Conservation (phyloP, 2,888 invertebrate species). For the Spisula solida region DNA sequence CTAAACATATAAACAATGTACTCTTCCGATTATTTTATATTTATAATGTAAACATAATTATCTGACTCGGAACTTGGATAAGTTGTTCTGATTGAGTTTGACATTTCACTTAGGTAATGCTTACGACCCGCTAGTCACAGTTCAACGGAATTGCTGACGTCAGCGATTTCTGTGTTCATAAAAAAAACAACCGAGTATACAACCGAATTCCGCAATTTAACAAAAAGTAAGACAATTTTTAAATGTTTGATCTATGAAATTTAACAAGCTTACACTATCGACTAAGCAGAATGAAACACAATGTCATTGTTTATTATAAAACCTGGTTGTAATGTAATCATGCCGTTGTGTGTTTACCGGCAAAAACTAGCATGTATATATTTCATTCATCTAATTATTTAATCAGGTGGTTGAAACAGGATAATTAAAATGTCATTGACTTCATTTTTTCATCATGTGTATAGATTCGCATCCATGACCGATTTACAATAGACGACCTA, state of each 20-base stretch:
- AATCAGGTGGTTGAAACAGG: not conserved
- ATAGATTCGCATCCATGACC: not conserved
- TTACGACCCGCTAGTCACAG: not conserved
- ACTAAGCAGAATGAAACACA: not conserved
- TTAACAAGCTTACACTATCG: not conserved
- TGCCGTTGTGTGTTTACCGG: not conserved
- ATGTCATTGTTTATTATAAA: not conserved
- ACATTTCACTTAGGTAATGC: not conserved
- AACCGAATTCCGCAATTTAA: not conserved
- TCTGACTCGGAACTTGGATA: too few relatives aligned
- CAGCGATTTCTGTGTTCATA: not conserved
- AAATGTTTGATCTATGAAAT: not conserved
- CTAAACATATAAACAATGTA: too few relatives aligned
- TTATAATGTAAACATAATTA: too few relatives aligned
- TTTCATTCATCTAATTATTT: not conserved
- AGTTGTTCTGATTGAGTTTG: not conserved
- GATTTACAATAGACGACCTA: not conserved
- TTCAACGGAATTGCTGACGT: not conserved
- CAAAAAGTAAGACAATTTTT: not conserved
- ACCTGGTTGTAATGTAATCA: not conserved
- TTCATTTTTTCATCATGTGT: conserved; percentile 3
- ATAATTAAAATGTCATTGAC: not conserved
- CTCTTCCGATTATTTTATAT: too few relatives aligned
- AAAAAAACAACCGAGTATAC: not conserved
- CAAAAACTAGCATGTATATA: not conserved